Conservation (phyloP, 2,113 vertebrate species). For the Vidua chalybeata region DNA sequence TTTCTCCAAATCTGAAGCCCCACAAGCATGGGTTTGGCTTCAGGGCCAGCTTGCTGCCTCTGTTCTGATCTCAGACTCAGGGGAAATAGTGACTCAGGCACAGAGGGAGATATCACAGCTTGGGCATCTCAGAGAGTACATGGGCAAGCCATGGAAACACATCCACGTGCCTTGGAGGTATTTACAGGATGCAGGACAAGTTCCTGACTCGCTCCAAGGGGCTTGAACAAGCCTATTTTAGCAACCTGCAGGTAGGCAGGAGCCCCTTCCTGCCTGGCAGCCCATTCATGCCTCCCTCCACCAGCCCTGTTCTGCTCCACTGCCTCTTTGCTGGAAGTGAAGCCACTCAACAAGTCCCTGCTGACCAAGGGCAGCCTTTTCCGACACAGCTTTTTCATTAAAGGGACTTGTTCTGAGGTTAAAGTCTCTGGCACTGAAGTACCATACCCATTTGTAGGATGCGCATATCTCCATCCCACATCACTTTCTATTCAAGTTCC, state of each 20-base stretch:
- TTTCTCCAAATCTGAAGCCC: not conserved
- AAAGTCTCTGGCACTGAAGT: not conserved
- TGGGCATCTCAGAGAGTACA: not conserved
- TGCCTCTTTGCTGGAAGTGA: not conserved
- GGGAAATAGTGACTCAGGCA: not conserved
- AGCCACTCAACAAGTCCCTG: constrained; percentile 24
- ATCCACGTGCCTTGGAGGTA: not conserved
- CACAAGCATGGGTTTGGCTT: not conserved
- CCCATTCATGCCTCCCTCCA: not conserved
- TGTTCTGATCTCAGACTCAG: accelerated
- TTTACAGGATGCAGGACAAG: not conserved
- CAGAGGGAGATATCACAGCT: not conserved
- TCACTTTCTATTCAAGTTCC: not conserved
- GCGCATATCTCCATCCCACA: accelerated
- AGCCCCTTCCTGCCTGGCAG: not conserved
- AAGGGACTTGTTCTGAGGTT: not conserved
- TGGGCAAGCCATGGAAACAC: not conserved
- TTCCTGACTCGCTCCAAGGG: not conserved
- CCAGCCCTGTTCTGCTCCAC: not conserved
- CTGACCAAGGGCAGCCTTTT: not conserved
- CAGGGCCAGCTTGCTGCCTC: not conserved
- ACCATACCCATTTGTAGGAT: not conserved
- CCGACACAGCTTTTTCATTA: not conserved
- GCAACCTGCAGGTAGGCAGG: not conserved
- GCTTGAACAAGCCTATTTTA: not conserved